Conservation (phyloP, 2,888 invertebrate genomes). For the Ametastegia equiseti region DNA sequence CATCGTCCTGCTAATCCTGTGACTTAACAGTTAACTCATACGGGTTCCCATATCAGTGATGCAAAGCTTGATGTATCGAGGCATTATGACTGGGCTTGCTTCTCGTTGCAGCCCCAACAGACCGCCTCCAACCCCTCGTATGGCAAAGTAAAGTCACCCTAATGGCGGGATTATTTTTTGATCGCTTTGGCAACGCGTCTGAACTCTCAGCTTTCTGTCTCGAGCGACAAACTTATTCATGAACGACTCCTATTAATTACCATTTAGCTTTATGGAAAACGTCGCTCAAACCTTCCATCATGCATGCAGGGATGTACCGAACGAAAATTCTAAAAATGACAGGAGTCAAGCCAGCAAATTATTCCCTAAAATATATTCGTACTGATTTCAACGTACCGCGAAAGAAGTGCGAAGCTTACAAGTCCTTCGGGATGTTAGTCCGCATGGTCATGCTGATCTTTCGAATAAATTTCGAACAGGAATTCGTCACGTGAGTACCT, state of each 20-base stretch:
- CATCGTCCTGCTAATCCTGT: constrained; percentile 58
- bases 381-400: no score
- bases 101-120: constrained; percentile 64
- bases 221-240: constrained; percentile 32
- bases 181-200: constrained; percentile 45
- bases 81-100: constrained; percentile 67
- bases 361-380: neutral
- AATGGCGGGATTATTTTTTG: constrained; percentile 70
- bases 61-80: constrained; percentile 76
- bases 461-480: no score
- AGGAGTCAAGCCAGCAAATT: neutral
- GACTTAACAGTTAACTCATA: constrained; percentile 61
- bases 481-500: no score
- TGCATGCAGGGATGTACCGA: neutral
- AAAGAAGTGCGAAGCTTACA: no score
- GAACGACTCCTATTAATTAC: constrained; percentile 29
- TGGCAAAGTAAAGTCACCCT: constrained; percentile 69
- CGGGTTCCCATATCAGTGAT: constrained; percentile 74
- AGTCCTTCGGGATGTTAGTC: no score
- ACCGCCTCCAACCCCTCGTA: constrained; percentile 63
- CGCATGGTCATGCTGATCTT: no score
- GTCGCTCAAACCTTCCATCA: neutral
- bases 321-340: neutral
- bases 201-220: constrained; percentile 9
- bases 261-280: neutral